phyloP scores from a whole-genome alignment of 2,888 invertebrate species.

The Coronaproctus castanopsis region DNA sequence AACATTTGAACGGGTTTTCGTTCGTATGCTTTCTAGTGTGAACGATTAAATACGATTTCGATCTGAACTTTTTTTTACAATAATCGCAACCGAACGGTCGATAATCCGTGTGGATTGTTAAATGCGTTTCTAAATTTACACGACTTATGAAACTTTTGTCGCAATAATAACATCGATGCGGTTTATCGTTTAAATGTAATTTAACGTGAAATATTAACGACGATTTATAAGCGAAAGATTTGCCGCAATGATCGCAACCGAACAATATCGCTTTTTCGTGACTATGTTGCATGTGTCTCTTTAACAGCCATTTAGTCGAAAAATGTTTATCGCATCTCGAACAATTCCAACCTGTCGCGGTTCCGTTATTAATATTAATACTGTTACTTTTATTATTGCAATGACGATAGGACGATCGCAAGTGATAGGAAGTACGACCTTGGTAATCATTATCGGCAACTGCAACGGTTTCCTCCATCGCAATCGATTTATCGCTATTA shows the following conservation, averaged over 20 bases:
- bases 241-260: not conserved
- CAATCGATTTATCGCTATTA: too few relatives aligned
- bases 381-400: too few relatives aligned
- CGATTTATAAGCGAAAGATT: not conserved
- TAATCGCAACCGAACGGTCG: not conserved
- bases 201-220: not conserved
- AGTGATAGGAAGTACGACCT: too few relatives aligned
- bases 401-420: too few relatives aligned
- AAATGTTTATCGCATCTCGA: too few relatives aligned
- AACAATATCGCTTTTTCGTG: not conserved
- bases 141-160: not conserved
- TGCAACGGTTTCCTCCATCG: too few relatives aligned
- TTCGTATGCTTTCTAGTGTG: not conserved
- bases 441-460: too few relatives aligned
- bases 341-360: too few relatives aligned
- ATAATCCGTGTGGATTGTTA: not conserved
- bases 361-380: too few relatives aligned
- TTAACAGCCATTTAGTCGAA: too few relatives aligned
- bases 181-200: not conserved
- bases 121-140: not conserved
- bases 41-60: not conserved
- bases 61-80: not conserved
- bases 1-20: not conserved
- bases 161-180: not conserved
- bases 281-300: too few relatives aligned